Conservation (phyloP, 2,113 vertebrate genomes). For the Phainopepla nitens region DNA sequence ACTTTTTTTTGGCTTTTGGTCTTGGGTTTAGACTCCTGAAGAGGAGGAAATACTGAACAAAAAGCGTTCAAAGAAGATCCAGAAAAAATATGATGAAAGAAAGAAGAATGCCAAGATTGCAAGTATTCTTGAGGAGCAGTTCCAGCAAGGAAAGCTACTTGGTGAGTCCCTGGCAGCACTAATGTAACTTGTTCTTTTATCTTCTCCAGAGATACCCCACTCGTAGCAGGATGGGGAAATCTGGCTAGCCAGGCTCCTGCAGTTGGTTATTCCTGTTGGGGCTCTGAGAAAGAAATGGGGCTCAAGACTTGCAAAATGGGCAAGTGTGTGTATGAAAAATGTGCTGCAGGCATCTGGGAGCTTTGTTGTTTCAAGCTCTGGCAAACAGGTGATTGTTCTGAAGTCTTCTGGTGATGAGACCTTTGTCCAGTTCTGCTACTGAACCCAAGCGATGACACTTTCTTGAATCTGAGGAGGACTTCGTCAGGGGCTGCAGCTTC, state of each 20-base stretch:
- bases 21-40: constrained; percentile 84
- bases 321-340: background rate
- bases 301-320: background rate
- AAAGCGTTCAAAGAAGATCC: constrained; percentile 97
- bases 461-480: constrained; percentile 73
- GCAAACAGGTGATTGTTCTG: background rate
- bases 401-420: constrained; percentile 78
- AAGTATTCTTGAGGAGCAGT: constrained; percentile 92
- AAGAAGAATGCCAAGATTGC: constrained; percentile 94
- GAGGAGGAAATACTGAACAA: constrained; percentile 97
- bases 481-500: background rate
- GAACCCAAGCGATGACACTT: constrained; percentile 72
- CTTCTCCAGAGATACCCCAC: background rate
- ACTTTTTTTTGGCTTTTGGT: background rate
- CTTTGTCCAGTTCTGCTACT: constrained; percentile 88
- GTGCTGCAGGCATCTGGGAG: rapidly evolving
- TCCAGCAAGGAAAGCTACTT: constrained; percentile 95
- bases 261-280: background rate
- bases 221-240: background rate
- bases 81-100: constrained; percentile 93
- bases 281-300: background rate
- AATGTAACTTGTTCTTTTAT: background rate
- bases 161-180: constrained; percentile 73
- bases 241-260: background rate
- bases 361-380: background rate